Conservation (phyloP, 2,113 vertebrate genomes). For the Eleginops maclovinus region DNA sequence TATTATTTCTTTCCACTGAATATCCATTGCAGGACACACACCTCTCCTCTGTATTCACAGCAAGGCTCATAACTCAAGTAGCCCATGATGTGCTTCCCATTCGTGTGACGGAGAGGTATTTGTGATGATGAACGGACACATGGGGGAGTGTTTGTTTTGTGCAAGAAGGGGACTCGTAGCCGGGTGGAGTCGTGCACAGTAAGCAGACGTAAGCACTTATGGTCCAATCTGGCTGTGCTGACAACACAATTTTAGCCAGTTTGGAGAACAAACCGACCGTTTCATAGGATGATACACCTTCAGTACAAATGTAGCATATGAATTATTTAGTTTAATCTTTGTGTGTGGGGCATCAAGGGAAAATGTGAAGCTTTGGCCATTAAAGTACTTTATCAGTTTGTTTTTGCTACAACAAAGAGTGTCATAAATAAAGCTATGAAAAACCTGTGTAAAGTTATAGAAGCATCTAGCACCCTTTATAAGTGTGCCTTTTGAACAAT, state of each 20-base stretch:
- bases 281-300: constrained; percentile 60
- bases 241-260: constrained; percentile 61
- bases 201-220: constrained; percentile 63
- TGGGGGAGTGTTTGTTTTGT: constrained; percentile 60
- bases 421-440: constrained; percentile 21
- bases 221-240: constrained; percentile 53
- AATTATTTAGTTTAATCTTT: constrained; percentile 70
- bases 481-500: constrained; percentile 18
- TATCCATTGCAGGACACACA: constrained; percentile 34
- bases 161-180: constrained; percentile 16
- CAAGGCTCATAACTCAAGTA: constrained; percentile 47
- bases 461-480: constrained; percentile 1
- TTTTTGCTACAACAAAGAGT: constrained; percentile 22
- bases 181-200: constrained; percentile 24
- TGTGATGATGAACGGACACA: constrained; percentile 64
- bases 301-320: constrained; percentile 55
- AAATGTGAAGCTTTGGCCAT: constrained; percentile 38
- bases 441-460: neutral
- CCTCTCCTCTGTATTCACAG: constrained; percentile 42
- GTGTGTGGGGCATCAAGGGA: constrained; percentile 29
- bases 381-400: constrained; percentile 26
- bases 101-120: constrained; percentile 49
- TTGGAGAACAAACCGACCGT: constrained; percentile 54
- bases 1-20: constrained; percentile 55
- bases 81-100: constrained; percentile 52